These are phyloP conservation scores for Chouioia cunea DNA, from an alignment of 2,888 invertebrate genomes.

Conservation along the genomic window DNA sequence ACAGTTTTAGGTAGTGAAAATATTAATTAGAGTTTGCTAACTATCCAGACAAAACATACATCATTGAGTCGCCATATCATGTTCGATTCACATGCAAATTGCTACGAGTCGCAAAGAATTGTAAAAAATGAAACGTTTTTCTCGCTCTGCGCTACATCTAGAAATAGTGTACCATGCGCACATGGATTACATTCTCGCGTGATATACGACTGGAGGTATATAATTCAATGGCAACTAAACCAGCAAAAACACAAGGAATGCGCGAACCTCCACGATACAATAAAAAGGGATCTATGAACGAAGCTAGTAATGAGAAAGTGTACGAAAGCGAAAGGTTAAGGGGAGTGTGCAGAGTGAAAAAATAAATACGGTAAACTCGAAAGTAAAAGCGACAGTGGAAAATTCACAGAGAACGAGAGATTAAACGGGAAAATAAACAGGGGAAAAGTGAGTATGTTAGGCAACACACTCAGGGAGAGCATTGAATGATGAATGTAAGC, in stretches of 20 bases:
- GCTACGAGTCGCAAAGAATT: constrained; percentile 1
- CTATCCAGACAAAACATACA: too few relatives aligned
- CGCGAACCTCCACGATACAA: too few relatives aligned
- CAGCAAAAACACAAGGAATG: too few relatives aligned
- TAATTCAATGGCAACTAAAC: too few relatives aligned
- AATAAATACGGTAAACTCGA: constrained; percentile 43
- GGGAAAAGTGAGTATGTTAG: constrained; percentile 36
- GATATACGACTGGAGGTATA: too few relatives aligned
- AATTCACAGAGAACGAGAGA: constrained; percentile 26
- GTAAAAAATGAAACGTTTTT: constrained; percentile 20
- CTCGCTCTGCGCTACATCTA: too few relatives aligned
- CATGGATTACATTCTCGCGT: too few relatives aligned
- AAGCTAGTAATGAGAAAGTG: too few relatives aligned
- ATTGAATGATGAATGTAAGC: constrained; percentile 45
- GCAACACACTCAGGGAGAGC: constrained; percentile 4
- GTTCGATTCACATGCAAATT: constrained; percentile 40
- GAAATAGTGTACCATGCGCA: too few relatives aligned
- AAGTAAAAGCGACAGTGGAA: constrained; percentile 15
- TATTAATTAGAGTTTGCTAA: too few relatives aligned
- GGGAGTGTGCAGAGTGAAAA: background rate
- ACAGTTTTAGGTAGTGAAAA: too few relatives aligned
- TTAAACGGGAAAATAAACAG: background rate
- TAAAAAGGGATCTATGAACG: too few relatives aligned
- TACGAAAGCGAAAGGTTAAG: background rate
- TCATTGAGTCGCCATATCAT: background rate